Percentiles rank a stretch among this genome's conserved stretches.
These are phyloP conservation scores for Trichopria drosophilae DNA, from an alignment of 2,888 invertebrate genomes.

Conservation along the genomic window DNA sequence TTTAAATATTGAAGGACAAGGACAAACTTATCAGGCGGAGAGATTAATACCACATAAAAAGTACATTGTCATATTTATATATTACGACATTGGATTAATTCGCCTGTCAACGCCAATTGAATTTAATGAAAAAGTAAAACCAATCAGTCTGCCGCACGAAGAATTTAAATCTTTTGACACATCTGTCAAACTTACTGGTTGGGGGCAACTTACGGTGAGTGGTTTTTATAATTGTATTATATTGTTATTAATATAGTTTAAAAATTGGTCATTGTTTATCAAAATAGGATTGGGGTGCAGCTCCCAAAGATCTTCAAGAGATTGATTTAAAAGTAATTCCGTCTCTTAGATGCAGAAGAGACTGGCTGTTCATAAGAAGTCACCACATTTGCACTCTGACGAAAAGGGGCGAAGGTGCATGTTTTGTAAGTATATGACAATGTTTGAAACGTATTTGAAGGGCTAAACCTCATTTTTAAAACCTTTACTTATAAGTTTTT, in stretches of 20 bases:
- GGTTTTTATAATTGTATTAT: no score
- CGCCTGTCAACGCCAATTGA: slow-evolving; percentile 11
- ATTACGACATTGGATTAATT: slow-evolving; percentile 17
- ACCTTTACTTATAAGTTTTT: no score
- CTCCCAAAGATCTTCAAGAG: slow-evolving; percentile 25
- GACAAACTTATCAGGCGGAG: slow-evolving; percentile 11
- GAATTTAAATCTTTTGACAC: not conserved
- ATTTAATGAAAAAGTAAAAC: slow-evolving; percentile 16
- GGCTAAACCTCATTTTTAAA: no score
- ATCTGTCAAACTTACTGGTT: slow-evolving; percentile 8
- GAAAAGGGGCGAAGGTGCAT: slow-evolving; percentile 29
- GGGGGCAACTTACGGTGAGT: slow-evolving; percentile 12
- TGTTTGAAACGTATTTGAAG: no score
- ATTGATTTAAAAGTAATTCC: slow-evolving; percentile 24
- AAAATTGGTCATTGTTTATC: no score
- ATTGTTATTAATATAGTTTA: no score
- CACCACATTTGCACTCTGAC: slow-evolving; percentile 32
- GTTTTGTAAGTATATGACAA: slow-evolving; percentile 26
- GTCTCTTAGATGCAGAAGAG: not conserved
- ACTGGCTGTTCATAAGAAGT: not conserved
- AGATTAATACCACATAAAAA: slow-evolving; percentile 10
- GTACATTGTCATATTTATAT: not conserved
- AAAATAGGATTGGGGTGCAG: slow-evolving; percentile 10
- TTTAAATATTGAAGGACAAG: not conserved
- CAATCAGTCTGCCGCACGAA: slow-evolving; percentile 6